A percentile compares a stretch with the other conserved stretches of the same genome.
These are phyloP conservation scores for Philaenus spumarius DNA, from an alignment of 1,140 invertebrate species.

Conservation along the genomic window DNA sequence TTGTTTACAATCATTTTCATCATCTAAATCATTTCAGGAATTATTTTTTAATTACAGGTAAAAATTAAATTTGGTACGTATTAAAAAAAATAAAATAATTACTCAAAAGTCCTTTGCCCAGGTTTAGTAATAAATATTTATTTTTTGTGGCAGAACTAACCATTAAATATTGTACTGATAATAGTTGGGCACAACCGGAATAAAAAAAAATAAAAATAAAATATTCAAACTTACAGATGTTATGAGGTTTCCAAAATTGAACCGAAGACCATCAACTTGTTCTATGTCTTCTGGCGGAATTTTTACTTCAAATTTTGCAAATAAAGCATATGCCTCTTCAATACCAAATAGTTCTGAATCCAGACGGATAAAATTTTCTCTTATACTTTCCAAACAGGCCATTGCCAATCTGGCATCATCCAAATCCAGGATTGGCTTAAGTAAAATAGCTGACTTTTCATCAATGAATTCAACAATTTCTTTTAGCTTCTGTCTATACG, in stretches of 20 bases:
- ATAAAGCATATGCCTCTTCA: slow-evolving; percentile 70
- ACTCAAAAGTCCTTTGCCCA: too few species aligned
- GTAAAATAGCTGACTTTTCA: slow-evolving; percentile 56
- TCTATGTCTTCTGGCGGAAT: slow-evolving; percentile 72
- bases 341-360: slow-evolving; percentile 66
- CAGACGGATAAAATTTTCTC: slow-evolving; percentile 52
- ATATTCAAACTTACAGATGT: slow-evolving; percentile 46
- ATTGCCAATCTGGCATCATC: slow-evolving; percentile 67
- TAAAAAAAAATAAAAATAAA: background rate
- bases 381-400: slow-evolving; percentile 64
- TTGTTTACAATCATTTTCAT: too few species aligned
- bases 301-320: slow-evolving; percentile 61
- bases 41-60: too few species aligned
- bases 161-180: background rate
- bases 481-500: slow-evolving; percentile 55
- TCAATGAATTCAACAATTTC: slow-evolving; percentile 61
- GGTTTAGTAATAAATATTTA: too few species aligned
- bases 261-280: slow-evolving; percentile 65
- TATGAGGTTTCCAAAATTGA: slow-evolving; percentile 70
- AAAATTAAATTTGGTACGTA: too few species aligned
- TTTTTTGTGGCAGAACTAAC: too few species aligned
- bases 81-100: too few species aligned
- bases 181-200: too few species aligned
- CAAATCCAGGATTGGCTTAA: slow-evolving; percentile 52
- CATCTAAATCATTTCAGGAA: too few species aligned